A percentile compares a stretch with the other conserved stretches of the same genome.
Conservation (phyloP, 2,113 vertebrate genomes). For the Zingel zingel region DNA sequence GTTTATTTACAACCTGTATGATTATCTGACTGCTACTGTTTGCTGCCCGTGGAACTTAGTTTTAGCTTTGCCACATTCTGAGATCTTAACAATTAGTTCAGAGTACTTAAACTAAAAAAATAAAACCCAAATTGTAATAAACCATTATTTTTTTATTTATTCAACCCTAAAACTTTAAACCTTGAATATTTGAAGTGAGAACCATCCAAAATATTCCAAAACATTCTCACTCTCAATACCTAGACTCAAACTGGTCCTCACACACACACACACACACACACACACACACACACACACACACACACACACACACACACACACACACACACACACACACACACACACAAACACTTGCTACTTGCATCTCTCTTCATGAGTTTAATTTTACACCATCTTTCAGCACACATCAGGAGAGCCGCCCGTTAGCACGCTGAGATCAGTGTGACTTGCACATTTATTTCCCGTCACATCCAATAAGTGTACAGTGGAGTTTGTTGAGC, state of each 20-base stretch:
- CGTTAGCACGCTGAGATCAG: conserved; percentile 11
- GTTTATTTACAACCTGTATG: neutral
- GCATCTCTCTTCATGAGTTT: conserved; percentile 3
- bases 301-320: too few relatives aligned
- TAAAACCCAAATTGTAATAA: neutral
- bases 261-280: neutral
- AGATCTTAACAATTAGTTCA: neutral
- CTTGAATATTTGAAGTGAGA: neutral
- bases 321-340: too few relatives aligned
- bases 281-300: too few relatives aligned
- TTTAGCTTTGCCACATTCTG: neutral
- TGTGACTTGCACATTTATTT: conserved; percentile 53
- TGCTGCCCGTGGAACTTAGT: neutral
- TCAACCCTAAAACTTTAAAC: neutral
- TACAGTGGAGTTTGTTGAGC: conserved; percentile 23
- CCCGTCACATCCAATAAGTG: conserved; percentile 49
- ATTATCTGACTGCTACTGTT: neutral
- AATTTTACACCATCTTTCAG: conserved; percentile 34
- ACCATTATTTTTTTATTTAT: too few relatives aligned
- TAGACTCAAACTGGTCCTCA: neutral
- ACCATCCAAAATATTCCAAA: neutral
- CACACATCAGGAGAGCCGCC: conserved; percentile 9
- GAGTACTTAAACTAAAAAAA: neutral
- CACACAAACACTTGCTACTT: neutral
- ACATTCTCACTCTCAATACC: neutral